Conservation (phyloP, 2,888 invertebrate genomes). For the Drosophila robusta region DNA sequence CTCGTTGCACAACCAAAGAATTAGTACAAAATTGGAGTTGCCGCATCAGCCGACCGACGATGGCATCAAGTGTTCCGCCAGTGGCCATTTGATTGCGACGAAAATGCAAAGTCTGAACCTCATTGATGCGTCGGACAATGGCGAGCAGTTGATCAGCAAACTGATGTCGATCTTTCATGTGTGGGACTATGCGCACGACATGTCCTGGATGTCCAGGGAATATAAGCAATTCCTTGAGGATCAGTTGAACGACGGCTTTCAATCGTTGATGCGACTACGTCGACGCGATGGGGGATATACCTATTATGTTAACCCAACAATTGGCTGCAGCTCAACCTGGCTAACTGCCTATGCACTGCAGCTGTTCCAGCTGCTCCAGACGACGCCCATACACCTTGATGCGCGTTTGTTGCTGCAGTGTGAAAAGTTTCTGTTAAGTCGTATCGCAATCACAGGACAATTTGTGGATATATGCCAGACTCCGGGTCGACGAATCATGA, state of each 20-base stretch:
- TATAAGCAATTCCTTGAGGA: constrained; percentile 10
- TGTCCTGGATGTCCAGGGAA: background rate
- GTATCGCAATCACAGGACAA: background rate
- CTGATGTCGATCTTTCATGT: constrained; percentile 25
- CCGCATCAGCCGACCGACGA: background rate
- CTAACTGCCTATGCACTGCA: constrained; percentile 36
- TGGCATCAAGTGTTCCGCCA: constrained; percentile 26
- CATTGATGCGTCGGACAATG: constrained; percentile 17
- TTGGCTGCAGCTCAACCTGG: constrained; percentile 45
- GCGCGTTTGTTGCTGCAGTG: fast-evolving
- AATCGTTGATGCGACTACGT: constrained; percentile 33
- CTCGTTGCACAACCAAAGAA: background rate
- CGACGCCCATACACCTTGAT: background rate
- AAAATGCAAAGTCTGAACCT: background rate
- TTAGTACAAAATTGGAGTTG: background rate
- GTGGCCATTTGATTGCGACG: constrained; percentile 8
- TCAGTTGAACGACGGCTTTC: constrained; percentile 36
- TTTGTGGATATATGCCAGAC: constrained; percentile 14
- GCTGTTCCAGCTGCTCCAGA: constrained; percentile 12
- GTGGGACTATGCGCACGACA: constrained; percentile 18
- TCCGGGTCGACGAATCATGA: constrained; percentile 9
- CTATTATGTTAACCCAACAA: constrained; percentile 1
- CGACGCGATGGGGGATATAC: constrained; percentile 23
- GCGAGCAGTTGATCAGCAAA: constrained; percentile 44
- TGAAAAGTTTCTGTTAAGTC: constrained; percentile 27